Evolutionary conservation across 2,797 vertebrate species (phyloP).

Genomic region (Macrochelys suwanniensis): DNA sequence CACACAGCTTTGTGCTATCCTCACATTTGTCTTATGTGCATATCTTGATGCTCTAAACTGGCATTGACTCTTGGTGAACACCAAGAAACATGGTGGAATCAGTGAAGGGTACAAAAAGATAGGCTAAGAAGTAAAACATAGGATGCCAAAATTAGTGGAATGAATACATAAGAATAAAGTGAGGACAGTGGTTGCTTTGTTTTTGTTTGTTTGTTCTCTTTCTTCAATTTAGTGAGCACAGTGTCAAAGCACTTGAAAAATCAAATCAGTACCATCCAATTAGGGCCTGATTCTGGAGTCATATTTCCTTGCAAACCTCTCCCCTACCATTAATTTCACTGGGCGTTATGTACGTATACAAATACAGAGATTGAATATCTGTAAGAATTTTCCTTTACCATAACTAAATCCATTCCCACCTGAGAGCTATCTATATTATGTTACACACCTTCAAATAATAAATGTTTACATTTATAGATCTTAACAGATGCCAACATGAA

Average conservation of each 20-base stretch:
- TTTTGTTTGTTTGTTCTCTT: background rate
- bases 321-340: background rate
- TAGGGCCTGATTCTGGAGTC: background rate
- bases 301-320: background rate
- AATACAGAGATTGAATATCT: conserved; percentile 22
- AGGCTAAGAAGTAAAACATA: background rate
- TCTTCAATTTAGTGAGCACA: background rate
- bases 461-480: background rate
- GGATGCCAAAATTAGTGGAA: background rate
- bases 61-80: background rate
- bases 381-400: conserved; percentile 32
- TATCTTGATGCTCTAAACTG: background rate
- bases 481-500: background rate
- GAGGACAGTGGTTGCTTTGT: background rate
- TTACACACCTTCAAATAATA: background rate
- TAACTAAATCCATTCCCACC: conserved; percentile 12
- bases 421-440: background rate
- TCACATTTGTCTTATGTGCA: background rate
- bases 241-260: background rate
- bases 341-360: background rate
- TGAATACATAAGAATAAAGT: background rate
- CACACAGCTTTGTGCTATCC: background rate
- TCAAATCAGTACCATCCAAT: background rate
- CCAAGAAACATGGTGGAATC: background rate
- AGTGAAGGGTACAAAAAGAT: background rate